These are phyloP conservation scores for Drepana falcataria DNA, from an alignment of 2,888 invertebrate genomes.

Conservation along the genomic window DNA sequence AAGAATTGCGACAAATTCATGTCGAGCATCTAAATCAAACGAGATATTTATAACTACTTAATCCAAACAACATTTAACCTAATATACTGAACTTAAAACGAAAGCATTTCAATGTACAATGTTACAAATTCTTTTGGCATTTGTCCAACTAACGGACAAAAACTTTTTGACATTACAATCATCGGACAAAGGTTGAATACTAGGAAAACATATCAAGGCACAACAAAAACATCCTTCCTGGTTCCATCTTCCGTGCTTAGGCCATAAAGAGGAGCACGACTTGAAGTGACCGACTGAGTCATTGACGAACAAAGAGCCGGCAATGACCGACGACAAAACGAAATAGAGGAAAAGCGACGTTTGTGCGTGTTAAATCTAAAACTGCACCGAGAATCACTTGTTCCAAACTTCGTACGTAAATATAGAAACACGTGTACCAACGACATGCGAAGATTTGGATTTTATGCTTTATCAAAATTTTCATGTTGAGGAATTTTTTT, in stretches of 20 bases:
- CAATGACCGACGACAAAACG: conserved; percentile 47
- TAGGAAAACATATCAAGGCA: conserved; percentile 37
- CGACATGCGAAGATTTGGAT: not conserved
- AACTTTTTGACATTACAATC: conserved; percentile 20
- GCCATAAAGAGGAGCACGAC: conserved; percentile 27
- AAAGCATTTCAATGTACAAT: conserved; percentile 19
- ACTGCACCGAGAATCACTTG: conserved; percentile 7
- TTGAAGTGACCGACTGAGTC: conserved; percentile 36
- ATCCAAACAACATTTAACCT: conserved; percentile 16
- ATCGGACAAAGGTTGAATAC: conserved; percentile 36
- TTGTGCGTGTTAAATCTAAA: conserved; percentile 17
- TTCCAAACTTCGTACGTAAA: not conserved
- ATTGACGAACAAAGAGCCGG: conserved; percentile 47
- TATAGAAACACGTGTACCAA: not conserved
- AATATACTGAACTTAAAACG: conserved; percentile 25
- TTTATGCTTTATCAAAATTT: not conserved
- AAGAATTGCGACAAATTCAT: too few relatives aligned
- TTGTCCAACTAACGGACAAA: conserved; percentile 39
- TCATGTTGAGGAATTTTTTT: too few relatives aligned
- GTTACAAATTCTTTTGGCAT: conserved; percentile 38
- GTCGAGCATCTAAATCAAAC: too few relatives aligned
- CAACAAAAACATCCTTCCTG: conserved; percentile 49
- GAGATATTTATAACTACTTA: too few relatives aligned
- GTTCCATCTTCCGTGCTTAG: conserved; percentile 39
- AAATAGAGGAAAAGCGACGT: conserved; percentile 43